Base-by-base conservation (phyloP, 2,113 vertebrate species). In the Phoxinus phoxinus region DNA sequence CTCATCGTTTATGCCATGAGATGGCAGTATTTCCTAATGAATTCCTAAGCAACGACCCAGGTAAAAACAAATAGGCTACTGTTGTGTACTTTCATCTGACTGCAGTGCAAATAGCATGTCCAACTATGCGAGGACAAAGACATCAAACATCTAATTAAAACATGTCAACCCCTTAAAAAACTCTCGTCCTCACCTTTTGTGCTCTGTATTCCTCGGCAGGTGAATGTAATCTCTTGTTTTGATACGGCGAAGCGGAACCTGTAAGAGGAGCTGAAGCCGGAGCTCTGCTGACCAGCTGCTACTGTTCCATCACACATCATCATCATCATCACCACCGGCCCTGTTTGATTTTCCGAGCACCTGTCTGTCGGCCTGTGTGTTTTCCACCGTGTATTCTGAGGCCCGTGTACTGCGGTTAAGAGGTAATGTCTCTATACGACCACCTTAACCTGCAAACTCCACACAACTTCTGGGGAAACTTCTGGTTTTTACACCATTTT, bases 281-380 rank as follows among this genome's bases (percentile, higher is more conserved):
- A 80, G 67, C 53, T 84, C 82, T 87, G 76, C 86, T 79, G 51
- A 30, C 56, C 86, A 87, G 86, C 75, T 87, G 86, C 75, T 87
- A 44, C 81, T 84, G 63, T 79, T 81, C 56, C 80, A 79, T 84
- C 75, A 74, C 82, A 83, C 32, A 80, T 84, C 82, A 84, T 72
- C 81, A 73, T 27, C 51, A 59, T 41, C 76, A 78, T 35, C 59
- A 80, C 46, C 59, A 80, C 46, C 82, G n/a, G 51, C 21, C 41
- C 83, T 75, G 82, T 87, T 87, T 84, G 86, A 87, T 85, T 87
- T 87, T 87, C 83, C 74, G 35, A 72, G 83, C 86, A 84, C 86
- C 83, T 85, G 86, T 51, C 67, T 85, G 83, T 63, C 67, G 1
- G 13, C 3, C 58, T 61, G 23, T 44, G 19, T 79, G 56, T 44